Percentiles rank a stretch among this genome's conserved stretches.
phyloP scores from a whole-genome alignment of 2,888 invertebrate species.

The Drosophila differens region DNA sequence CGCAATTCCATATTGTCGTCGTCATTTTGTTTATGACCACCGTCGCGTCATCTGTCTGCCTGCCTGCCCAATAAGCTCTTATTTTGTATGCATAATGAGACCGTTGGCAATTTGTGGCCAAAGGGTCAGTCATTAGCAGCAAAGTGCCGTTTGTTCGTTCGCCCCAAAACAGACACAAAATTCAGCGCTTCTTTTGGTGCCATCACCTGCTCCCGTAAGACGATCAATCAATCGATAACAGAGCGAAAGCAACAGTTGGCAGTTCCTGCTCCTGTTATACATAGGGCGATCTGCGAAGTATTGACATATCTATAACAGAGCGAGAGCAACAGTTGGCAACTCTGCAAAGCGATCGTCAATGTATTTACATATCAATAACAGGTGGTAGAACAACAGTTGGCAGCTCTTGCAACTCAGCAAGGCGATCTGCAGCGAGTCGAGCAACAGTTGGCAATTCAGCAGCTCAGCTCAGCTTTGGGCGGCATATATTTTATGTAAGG shows the following conservation, averaged over 20 bases:
- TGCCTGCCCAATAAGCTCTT: constrained; percentile 66
- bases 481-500: background rate
- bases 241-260: constrained; percentile 8
- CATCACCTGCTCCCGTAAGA: background rate
- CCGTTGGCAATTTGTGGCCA: constrained; percentile 65
- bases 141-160: constrained; percentile 38
- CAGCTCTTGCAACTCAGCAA: background rate
- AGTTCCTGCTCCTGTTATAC: background rate
- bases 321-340: constrained; percentile 1
- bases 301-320: background rate
- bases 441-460: background rate
- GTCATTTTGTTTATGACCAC: constrained; percentile 51
- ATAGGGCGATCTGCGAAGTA: background rate
- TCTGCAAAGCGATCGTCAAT: background rate
- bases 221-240: background rate
- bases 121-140: constrained; percentile 61
- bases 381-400: background rate
- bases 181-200: background rate
- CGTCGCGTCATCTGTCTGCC: constrained; percentile 19
- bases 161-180: background rate
- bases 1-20: constrained; percentile 76
- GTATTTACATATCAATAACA: constrained; percentile 18
- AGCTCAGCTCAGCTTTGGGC: background rate
- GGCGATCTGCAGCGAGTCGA: background rate
- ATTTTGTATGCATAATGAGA: constrained; percentile 74